Evolutionary conservation across 2,888 invertebrate species (phyloP).

Genomic region (Tromatobia lineatoria): DNA sequence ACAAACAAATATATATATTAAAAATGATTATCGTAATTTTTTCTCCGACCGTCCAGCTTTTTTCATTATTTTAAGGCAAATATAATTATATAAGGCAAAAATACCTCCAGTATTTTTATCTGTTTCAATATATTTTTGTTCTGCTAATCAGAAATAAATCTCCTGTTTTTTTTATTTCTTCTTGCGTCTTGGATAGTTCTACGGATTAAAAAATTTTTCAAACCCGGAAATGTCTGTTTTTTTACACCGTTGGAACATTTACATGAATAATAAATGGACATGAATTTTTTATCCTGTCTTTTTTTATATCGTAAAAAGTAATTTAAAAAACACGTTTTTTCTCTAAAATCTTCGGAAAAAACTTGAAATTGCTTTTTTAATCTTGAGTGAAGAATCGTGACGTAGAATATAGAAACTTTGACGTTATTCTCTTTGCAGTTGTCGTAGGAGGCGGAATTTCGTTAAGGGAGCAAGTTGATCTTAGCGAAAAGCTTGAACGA

Average conservation of each 20-base stretch:
- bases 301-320: no score
- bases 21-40: conserved; percentile 6
- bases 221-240: neutral
- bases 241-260: no score
- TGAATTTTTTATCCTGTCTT: no score
- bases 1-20: conserved; percentile 24
- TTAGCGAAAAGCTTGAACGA: neutral
- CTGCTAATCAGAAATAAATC: no score
- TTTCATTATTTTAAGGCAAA: neutral
- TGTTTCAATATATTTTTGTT: neutral
- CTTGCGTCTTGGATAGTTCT: no score
- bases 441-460: neutral
- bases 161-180: no score
- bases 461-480: neutral
- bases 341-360: neutral
- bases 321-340: no score
- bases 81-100: no score
- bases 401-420: neutral
- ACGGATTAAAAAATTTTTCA: no score
- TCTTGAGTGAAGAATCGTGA: neutral
- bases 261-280: no score
- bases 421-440: neutral
- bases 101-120: no score
- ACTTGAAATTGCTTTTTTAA: neutral
- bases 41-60: neutral